Base-by-base conservation (phyloP, 2,113 vertebrate species). In the Petrocephalus microphthalmus region DNA sequence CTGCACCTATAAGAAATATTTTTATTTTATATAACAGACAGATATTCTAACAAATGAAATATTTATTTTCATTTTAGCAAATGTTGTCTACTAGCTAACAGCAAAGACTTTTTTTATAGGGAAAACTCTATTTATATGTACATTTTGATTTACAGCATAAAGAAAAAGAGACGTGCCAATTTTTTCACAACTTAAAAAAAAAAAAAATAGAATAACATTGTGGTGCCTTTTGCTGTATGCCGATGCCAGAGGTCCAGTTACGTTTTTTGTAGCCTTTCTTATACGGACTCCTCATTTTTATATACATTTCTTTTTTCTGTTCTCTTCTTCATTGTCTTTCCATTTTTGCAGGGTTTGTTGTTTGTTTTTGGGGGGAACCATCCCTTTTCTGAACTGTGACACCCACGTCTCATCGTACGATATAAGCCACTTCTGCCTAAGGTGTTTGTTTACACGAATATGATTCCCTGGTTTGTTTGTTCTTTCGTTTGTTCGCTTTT, bases 11-110 rank as follows among this genome's bases (percentile, higher is more conserved):
- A 95, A 96, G 94, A 96, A 96, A 96, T 96, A 96, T 98, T 99
- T 99, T 99, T 99, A 98, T 99, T 99, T 98, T 98, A 97, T 99
- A 99, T 97, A 98, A 97, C 97, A 97, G 96, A 97, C 94, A 97
- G 94, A 96, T 96, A 95, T 96, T 97, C 96, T 98, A 99, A 98
- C 96, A 97, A 99, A 98, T 97, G 95, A 98, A 99, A 99, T 98
- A 97, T 98, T 99, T 99, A 99, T 99, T 99, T 99, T 99, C 97
- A 98, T 98, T 99, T 99, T 99, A 99, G 98, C 97, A 97, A 97
- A 97, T 97, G 96, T 98, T 98, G 97, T 99, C 97, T 99, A 98
- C 97, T 97, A 99, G 98, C 97, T 98, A 97, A 97, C 90, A 94
- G 97, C 97, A 97, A 98, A 98, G 97, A 98, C 97, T 97, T 98